A percentile compares a stretch with the other conserved stretches of the same genome.
Conservation (phyloP, 2,113 vertebrate genomes). For the Seriola aureovittata region DNA sequence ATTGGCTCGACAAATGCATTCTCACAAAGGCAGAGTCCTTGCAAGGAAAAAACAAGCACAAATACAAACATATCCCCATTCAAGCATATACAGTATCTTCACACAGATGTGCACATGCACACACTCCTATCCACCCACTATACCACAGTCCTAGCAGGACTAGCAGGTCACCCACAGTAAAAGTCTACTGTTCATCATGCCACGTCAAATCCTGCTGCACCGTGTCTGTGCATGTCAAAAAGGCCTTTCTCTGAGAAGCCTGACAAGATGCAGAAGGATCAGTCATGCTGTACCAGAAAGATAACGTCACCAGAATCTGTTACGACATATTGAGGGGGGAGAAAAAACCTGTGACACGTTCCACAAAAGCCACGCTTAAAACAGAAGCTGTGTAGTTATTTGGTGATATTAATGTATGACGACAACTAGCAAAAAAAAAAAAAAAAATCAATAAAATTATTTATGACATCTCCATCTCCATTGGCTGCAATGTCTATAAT, state of each 20-base stretch:
- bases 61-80: not conserved
- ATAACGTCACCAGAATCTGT: slow-evolving; percentile 77
- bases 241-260: slow-evolving; percentile 54
- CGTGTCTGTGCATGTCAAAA: slow-evolving; percentile 66
- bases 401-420: slow-evolving; percentile 75
- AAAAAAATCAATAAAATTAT: slow-evolving; percentile 67
- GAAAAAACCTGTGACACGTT: slow-evolving; percentile 30
- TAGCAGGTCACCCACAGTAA: slow-evolving; percentile 59
- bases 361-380: slow-evolving; percentile 61
- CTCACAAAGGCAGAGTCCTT: not conserved
- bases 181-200: slow-evolving; percentile 41
- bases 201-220: slow-evolving; percentile 64
- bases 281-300: slow-evolving; percentile 72
- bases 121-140: not conserved
- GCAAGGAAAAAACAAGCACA: not conserved
- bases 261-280: slow-evolving; percentile 80
- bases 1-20: not conserved
- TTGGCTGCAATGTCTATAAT: slow-evolving; percentile 55
- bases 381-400: slow-evolving; percentile 61
- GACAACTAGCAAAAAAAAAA: slow-evolving; percentile 58
- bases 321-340: slow-evolving; percentile 63
- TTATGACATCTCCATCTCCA: slow-evolving; percentile 67
- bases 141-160: slow-evolving; percentile 32
- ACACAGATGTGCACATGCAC: not conserved
- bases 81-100: not conserved